These are phyloP conservation scores for Brenthis ino DNA, from an alignment of 2,888 invertebrate species.

Conservation along the genomic window DNA sequence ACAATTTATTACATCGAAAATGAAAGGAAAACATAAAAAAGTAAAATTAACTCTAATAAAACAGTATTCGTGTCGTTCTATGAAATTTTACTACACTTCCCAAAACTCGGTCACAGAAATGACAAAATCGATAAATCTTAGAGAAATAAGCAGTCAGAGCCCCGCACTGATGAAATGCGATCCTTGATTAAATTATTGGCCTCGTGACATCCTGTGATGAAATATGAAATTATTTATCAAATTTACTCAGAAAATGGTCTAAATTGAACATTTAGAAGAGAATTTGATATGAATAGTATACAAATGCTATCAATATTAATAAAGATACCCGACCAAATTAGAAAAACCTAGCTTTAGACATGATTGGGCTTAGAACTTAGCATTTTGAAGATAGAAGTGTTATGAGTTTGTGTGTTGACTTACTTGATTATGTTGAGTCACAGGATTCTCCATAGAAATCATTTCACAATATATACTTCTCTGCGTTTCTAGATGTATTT, in stretches of 20 bases:
- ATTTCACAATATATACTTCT: too few relatives aligned
- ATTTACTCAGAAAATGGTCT: background rate
- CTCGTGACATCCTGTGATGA: slow-evolving; percentile 10
- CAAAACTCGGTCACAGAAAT: too few relatives aligned
- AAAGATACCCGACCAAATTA: background rate
- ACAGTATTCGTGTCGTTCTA: background rate
- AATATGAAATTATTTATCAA: slow-evolving; percentile 6
- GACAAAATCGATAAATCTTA: slow-evolving; percentile 1
- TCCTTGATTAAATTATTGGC: slow-evolving; percentile 16
- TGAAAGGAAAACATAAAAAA: too few relatives aligned
- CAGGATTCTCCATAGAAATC: too few relatives aligned
- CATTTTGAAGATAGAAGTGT: background rate
- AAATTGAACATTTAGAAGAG: background rate
- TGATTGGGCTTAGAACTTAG: background rate
- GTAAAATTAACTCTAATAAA: background rate
- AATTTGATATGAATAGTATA: slow-evolving; percentile 1
- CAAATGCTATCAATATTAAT: background rate
- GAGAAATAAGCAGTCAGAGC: slow-evolving; percentile 2
- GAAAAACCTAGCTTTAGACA: background rate
- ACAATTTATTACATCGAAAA: too few relatives aligned
- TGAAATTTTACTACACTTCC: background rate
- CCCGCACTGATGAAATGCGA: slow-evolving; percentile 7
- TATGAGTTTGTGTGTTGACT: background rate
- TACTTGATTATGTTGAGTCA: too few relatives aligned
- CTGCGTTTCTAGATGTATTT: too few relatives aligned